A percentile compares a stretch with the other conserved stretches of the same genome.
These are phyloP conservation scores for Oscarella lobularis DNA, from an alignment of 37 sponge, comb jelly and placozoan species.

Conservation along the genomic window DNA sequence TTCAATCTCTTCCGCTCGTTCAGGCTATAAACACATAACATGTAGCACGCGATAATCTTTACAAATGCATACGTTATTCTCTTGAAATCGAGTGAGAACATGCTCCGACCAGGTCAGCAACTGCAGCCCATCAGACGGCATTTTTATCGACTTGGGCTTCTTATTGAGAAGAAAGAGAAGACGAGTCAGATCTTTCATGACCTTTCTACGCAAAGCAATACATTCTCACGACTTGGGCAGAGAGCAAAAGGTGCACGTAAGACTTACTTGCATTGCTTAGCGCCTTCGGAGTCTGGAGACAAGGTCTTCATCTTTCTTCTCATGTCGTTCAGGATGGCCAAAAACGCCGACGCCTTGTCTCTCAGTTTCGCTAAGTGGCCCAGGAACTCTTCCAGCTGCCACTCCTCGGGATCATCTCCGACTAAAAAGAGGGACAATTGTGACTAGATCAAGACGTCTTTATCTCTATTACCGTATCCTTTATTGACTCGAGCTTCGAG, in stretches of 20 bases:
- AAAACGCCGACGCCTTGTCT: constrained; percentile 39
- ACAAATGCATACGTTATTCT: constrained; percentile 40
- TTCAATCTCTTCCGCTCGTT: no score
- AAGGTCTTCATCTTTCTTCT: constrained; percentile 63
- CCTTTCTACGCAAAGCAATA: constrained; percentile 30
- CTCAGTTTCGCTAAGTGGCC: constrained; percentile 41
- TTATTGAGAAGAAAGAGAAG: constrained; percentile 87
- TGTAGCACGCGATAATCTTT: no score
- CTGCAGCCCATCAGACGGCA: constrained; percentile 79
- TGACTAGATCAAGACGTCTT: no score
- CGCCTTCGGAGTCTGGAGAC: constrained; percentile 37
- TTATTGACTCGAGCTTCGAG: not conserved
- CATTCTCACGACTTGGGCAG: not conserved
- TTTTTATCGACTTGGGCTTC: constrained; percentile 42
- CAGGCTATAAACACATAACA: no score
- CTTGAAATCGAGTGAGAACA: constrained; percentile 43
- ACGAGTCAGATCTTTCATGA: constrained; percentile 68
- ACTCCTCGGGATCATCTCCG: constrained; percentile 24
- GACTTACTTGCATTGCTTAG: constrained; percentile 46
- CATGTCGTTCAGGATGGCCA: constrained; percentile 84
- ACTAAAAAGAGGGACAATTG: not conserved
- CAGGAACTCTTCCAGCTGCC: constrained; percentile 23
- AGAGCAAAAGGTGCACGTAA: not conserved
- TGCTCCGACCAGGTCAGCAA: constrained; percentile 69
- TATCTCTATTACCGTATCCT: not conserved